A percentile compares a stretch with the other conserved stretches of the same genome.
Conservation (phyloP, 2,797 vertebrate species). For the Austrolebias charrua region DNA sequence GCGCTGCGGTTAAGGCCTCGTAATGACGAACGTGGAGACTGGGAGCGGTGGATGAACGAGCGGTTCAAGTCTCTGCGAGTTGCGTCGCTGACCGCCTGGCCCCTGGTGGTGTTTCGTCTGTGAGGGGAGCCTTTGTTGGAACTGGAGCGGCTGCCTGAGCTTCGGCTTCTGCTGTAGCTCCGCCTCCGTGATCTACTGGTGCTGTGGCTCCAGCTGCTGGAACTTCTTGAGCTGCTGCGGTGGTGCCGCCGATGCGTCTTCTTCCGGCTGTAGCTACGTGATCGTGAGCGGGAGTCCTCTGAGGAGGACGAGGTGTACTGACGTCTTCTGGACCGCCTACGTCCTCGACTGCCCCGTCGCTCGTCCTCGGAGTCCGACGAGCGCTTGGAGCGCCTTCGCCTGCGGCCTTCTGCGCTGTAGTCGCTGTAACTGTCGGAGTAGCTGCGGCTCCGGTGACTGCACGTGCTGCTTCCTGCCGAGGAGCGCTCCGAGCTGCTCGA, state of each 20-base stretch:
- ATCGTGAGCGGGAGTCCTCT: constrained; percentile 90
- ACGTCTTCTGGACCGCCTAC: constrained; percentile 83
- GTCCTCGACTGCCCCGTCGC: constrained; percentile 79
- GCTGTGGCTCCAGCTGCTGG: constrained; percentile 88
- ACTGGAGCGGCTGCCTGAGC: constrained; percentile 88
- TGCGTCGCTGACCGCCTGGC: constrained; percentile 84
- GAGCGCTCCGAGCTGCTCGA: constrained; percentile 92
- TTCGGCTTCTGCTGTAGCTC: constrained; percentile 90
- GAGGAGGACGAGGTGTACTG: constrained; percentile 88
- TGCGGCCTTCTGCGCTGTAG: constrained; percentile 85
- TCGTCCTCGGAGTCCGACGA: constrained; percentile 91
- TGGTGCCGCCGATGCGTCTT: constrained; percentile 81
- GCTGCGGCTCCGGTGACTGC: constrained; percentile 88
- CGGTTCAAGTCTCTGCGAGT: constrained; percentile 90
- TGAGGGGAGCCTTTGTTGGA: constrained; percentile 80
- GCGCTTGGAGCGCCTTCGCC: constrained; percentile 84
- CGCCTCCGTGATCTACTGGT: constrained; percentile 91
- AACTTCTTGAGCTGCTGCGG: constrained; percentile 82
- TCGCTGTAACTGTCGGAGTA: constrained; percentile 94
- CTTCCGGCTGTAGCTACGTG: constrained; percentile 84
- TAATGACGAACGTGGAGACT: constrained; percentile 87
- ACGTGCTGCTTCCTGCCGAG: constrained; percentile 87
- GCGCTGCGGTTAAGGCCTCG: constrained; percentile 72
- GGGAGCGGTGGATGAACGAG: constrained; percentile 93
- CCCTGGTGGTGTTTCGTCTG: constrained; percentile 72